Conservation (phyloP, 2,888 invertebrate species). For the Boloria euphrosyne region DNA sequence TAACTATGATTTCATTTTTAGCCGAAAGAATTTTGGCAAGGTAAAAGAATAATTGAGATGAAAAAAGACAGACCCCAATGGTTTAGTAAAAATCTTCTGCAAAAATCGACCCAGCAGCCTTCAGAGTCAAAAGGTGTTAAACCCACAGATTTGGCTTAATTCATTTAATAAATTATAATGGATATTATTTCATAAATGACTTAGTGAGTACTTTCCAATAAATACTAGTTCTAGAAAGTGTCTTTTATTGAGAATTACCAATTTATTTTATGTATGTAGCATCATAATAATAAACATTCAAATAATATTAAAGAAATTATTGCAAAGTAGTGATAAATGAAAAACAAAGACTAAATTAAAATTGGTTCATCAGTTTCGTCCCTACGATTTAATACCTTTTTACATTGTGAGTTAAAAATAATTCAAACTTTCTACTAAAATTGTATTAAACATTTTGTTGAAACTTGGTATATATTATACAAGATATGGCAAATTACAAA, state of each 20-base stretch:
- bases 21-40: constrained; percentile 83
- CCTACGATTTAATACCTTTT: too few relatives aligned
- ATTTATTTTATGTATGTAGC: too few relatives aligned
- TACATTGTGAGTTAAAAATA: too few relatives aligned
- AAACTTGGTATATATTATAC: too few relatives aligned
- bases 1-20: constrained; percentile 48
- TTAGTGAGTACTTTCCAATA: constrained; percentile 1
- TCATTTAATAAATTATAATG: constrained; percentile 19
- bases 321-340: too few relatives aligned
- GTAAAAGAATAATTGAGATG: constrained; percentile 93
- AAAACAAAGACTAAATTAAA: too few relatives aligned
- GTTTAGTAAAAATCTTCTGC: constrained; percentile 93
- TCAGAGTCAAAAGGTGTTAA: constrained; percentile 88
- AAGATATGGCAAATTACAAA: too few relatives aligned
- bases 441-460: too few relatives aligned
- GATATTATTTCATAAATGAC: constrained; percentile 10
- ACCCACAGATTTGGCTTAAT: constrained; percentile 86
- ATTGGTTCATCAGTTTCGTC: too few relatives aligned
- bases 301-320: too few relatives aligned
- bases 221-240: constrained; percentile 5
- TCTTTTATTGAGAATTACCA: constrained; percentile 1
- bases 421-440: too few relatives aligned
- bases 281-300: too few relatives aligned
- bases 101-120: constrained; percentile 88
- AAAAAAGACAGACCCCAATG: constrained; percentile 92